These are phyloP conservation scores for Amazona ochrocephala DNA, from an alignment of 2,797 vertebrate genomes.

Conservation along the genomic window DNA sequence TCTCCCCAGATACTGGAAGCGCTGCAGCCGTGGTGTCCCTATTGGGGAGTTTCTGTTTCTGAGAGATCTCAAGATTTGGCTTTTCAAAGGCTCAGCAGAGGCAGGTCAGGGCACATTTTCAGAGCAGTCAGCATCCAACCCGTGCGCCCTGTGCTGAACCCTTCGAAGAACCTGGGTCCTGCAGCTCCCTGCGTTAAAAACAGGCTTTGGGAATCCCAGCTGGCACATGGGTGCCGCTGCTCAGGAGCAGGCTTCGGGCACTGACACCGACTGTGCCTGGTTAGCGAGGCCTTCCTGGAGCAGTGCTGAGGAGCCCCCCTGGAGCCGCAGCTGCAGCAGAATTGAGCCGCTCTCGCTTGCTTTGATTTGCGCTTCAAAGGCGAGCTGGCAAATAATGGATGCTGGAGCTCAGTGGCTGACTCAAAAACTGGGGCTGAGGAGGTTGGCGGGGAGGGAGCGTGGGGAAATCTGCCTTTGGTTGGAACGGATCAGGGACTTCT, in stretches of 20 bases:
- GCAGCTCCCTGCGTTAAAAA: background rate
- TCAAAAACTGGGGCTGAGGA: constrained; percentile 25
- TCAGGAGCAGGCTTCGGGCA: background rate
- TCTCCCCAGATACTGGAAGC: background rate
- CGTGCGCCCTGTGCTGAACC: constrained; percentile 1
- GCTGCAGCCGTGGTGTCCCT: constrained; percentile 1
- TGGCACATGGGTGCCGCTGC: background rate
- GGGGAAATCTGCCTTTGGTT: constrained; percentile 40
- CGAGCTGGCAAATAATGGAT: constrained; percentile 20
- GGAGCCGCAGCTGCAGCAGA: constrained; percentile 1
- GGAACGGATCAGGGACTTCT: background rate
- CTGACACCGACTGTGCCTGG: background rate
- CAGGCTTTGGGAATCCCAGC: background rate
- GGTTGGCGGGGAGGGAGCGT: background rate
- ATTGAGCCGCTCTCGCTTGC: background rate
- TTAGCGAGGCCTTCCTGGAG: background rate
- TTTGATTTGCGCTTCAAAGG: constrained; percentile 64
- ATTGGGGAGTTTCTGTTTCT: constrained; percentile 53
- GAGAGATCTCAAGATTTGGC: constrained; percentile 20
- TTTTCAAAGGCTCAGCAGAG: constrained; percentile 57
- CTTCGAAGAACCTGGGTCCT: background rate
- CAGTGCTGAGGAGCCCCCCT: background rate
- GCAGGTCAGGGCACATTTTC: constrained; percentile 45
- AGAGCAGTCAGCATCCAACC: background rate
- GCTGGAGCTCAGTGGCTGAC: constrained; percentile 23